Base-by-base conservation (phyloP, 2,888 invertebrate genomes). In the Magallana nippona region DNA sequence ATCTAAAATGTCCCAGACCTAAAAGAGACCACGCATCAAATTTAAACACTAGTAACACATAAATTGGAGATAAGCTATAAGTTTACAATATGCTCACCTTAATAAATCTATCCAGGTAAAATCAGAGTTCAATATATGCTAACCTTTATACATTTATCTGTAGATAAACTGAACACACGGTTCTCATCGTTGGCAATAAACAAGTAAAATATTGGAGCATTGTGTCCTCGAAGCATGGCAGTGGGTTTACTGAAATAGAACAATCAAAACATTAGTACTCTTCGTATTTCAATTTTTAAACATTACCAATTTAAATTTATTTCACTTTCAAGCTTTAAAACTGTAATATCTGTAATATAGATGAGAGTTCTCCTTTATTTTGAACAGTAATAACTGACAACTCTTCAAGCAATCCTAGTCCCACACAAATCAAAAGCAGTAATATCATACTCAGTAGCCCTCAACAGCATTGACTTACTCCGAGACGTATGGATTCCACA, bases 1-100 rank as follows among this genome's bases (percentile, higher is more conserved):
- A 85, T 94, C 94, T 81, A 93, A 93, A 44, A 94, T 91, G 83
- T 94, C 94, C 94, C 94, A 94, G 1, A 94, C 92, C 94, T 94
- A 83, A 83, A 71, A 71, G 13, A 71, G 15, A 27, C 2, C 5
- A 44, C 8, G 44, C 44, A 8, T 5, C 44, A 44, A 8, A 8
- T 44, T 44, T 8, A 44, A 0, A 44, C 8, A 44, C 44, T 0
- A 44, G 44, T 10, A 44, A 44, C 8, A 10, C 0, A 44, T 44
- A 0, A 8, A 44, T 5, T 44, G 44, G 44, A 44, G 44, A 44
- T 44, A 44, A 44, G 8, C 44, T n/a, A n/a, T n/a, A 44, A 44
- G 27, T 27, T 27, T n/a, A n/a, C 5, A 44, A 8, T 44, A 44
- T 44, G 44, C 44, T 44, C 44, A 44, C 44, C 44, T 44, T 44